Conservation (phyloP, 2,888 invertebrate genomes). For the Ophonus ardosiacus region DNA sequence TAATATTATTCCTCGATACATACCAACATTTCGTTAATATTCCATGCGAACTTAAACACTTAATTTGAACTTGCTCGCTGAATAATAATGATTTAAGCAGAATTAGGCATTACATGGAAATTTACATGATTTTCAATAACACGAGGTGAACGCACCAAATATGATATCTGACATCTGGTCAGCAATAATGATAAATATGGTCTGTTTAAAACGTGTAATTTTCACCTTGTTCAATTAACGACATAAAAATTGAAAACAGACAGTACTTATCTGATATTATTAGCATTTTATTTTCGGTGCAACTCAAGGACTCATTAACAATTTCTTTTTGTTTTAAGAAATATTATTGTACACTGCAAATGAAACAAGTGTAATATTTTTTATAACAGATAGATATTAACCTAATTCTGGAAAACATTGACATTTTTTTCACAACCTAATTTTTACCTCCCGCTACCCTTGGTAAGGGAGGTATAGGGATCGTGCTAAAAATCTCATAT, state of each 20-base stretch:
- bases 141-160: conserved; percentile 36
- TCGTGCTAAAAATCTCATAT: no score
- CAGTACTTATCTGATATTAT: neutral
- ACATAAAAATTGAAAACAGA: conserved; percentile 7
- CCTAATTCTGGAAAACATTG: no score
- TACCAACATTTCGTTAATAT: conserved; percentile 35
- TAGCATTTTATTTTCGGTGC: no score
- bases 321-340: no score
- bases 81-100: conserved; percentile 42
- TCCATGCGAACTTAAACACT: conserved; percentile 22
- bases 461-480: no score
- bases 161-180: conserved; percentile 1
- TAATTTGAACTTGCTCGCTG: conserved; percentile 28
- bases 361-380: no score
- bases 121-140: conserved; percentile 45
- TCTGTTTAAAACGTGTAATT: conserved; percentile 13
- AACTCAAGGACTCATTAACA: no score
- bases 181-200: conserved; percentile 11
- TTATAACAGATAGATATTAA: no score
- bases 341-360: no score
- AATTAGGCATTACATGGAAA: conserved; percentile 34
- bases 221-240: conserved; percentile 17
- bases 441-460: no score
- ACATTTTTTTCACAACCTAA: no score
- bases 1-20: conserved; percentile 9